Evolutionary conservation across 2,888 invertebrate species (phyloP), one percentile per base, ranked within the genome.

Genomic region (Teleiodes luculella): DNA sequence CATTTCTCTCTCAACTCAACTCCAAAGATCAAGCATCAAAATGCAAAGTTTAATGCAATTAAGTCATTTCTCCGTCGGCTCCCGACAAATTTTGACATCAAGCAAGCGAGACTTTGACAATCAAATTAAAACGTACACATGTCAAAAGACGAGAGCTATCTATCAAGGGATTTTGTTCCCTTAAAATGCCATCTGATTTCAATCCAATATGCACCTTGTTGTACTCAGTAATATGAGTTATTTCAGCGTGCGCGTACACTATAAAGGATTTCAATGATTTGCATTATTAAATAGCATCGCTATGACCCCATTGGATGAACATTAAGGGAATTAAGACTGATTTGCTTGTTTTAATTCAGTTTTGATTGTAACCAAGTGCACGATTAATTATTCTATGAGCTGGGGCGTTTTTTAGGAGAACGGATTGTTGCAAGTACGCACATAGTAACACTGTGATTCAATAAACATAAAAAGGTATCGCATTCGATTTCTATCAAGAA

Each of bases 291-390:
- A 74, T 59, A 80, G 72, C 63, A 71, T 79, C 80, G 78, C 70
- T 69, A 69, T 83, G 84, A 87, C 87, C 87, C 87, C 71, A 86
- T 86, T 85, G 66, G 73, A 79, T 79, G 74, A 58, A 76, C 80
- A 86, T 86, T 83, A 84, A 76, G 71, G 69, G 76, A 63, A 85
- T 83, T 80, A 83, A 74, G 70, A 73, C 72, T 84, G 85, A 86
- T 87, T 86, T 81, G 82, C 81, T 83, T 84, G 86, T 87, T 83
- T 85, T 86, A 87, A 87, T 85, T 83, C 74, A 75, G 72, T 85
- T 87, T 86, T 84, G 76, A 86, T 84, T 86, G 66, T 78, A 79
- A 86, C 82, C 81, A 86, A 86, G 81, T 86, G 74, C 76, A 58
- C 72, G 65, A 69, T 87, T 75, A 84, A 86, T 86, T 79, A 87